Percentiles rank a stretch among this genome's conserved stretches.
These are phyloP conservation scores for Nyctibius grandis DNA, from an alignment of 2,797 vertebrate species.

Conservation along the genomic window DNA sequence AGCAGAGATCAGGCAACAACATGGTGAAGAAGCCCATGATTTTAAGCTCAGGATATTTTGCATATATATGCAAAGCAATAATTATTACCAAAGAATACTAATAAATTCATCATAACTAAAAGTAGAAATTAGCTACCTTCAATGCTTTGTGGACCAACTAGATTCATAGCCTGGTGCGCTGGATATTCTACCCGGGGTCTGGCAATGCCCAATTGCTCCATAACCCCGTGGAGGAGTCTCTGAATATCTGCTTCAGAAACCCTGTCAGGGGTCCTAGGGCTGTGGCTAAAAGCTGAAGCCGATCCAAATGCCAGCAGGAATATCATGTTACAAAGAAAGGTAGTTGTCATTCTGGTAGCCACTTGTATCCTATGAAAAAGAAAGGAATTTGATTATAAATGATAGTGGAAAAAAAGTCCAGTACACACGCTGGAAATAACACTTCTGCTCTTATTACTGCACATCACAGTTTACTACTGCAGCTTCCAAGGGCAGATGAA, in stretches of 20 bases:
- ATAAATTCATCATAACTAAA: neutral
- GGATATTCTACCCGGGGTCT: slow-evolving; percentile 94
- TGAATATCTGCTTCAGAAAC: slow-evolving; percentile 94
- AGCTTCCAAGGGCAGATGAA: neutral
- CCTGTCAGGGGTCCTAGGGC: slow-evolving; percentile 81
- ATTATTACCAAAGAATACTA: neutral
- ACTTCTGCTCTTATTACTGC: neutral
- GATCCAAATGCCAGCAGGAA: slow-evolving; percentile 76
- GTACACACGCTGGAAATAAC: fast-evolving
- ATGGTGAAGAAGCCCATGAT: neutral
- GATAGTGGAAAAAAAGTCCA: fast-evolving
- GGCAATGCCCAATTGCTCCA: slow-evolving; percentile 96
- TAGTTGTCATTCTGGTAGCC: slow-evolving; percentile 18
- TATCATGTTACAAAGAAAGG: slow-evolving; percentile 57
- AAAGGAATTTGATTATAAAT: neutral
- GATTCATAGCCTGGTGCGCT: slow-evolving; percentile 93
- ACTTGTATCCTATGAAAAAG: slow-evolving; percentile 52
- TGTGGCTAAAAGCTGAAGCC: slow-evolving; percentile 76
- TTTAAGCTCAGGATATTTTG: neutral
- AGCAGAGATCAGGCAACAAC: neutral
- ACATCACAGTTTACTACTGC: neutral
- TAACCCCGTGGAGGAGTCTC: slow-evolving; percentile 93
- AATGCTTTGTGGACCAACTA: slow-evolving; percentile 94
- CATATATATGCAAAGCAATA: neutral
- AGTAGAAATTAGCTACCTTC: slow-evolving; percentile 79